Percentiles rank a stretch among this genome's conserved stretches.
Conservation (phyloP, 2,113 vertebrate species). For the Pomatostomus ruficeps region DNA sequence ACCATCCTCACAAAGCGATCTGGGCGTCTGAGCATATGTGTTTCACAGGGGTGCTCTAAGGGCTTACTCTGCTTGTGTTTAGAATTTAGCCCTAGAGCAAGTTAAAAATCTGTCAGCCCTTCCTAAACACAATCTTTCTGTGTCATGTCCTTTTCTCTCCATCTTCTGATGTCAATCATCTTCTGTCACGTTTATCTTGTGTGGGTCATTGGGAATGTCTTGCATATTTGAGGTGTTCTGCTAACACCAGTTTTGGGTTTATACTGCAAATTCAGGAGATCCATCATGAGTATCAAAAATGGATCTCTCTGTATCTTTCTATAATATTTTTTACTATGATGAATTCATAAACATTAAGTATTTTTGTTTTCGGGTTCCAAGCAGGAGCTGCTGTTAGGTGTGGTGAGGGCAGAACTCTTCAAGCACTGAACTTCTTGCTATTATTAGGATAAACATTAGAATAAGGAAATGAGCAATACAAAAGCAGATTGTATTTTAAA, state of each 20-base stretch:
- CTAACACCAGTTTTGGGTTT: background rate
- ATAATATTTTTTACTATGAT: background rate
- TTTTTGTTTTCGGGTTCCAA: background rate
- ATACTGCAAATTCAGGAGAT: background rate
- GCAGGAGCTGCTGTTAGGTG: background rate
- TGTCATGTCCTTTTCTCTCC: background rate
- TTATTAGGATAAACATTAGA: background rate
- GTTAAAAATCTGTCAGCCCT: background rate
- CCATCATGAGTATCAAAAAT: background rate
- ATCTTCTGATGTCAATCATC: background rate
- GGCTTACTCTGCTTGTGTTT: background rate
- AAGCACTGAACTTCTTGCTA: background rate
- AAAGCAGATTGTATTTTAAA: background rate
- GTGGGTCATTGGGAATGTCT: background rate
- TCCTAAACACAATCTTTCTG: background rate
- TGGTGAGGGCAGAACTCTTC: background rate
- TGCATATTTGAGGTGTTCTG: background rate
- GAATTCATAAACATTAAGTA: background rate
- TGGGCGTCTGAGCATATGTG: background rate
- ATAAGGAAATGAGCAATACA: background rate
- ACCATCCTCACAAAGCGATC: background rate
- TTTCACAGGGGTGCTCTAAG: accelerated
- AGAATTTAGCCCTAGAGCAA: background rate
- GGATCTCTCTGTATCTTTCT: background rate
- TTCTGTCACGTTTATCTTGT: background rate